A percentile compares a stretch with the other conserved stretches of the same genome.
phyloP scores from a whole-genome alignment of 2,888 invertebrate genomes.

The Pharmacophagus antenor region DNA sequence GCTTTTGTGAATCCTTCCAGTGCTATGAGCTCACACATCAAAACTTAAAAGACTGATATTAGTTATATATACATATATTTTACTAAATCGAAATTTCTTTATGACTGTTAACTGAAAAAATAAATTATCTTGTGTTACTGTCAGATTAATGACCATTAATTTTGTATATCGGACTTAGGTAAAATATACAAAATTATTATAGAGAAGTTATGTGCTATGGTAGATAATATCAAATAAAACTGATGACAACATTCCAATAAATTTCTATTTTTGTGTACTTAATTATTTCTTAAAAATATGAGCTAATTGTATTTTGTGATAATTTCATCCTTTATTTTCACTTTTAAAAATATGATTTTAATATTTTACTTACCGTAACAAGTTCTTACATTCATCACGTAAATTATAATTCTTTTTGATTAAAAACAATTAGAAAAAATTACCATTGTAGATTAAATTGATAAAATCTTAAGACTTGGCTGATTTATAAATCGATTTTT shows the following conservation, averaged over 20 bases:
- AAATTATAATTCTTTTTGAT: no score
- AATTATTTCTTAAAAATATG: neutral
- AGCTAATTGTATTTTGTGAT: neutral
- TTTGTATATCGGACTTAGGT: no score
- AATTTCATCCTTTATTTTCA: neutral
- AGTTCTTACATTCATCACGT: neutral
- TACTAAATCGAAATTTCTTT: conserved; percentile 33
- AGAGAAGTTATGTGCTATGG: neutral
- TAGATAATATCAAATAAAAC: conserved; percentile 8
- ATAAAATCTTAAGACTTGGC: neutral
- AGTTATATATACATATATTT: conserved; percentile 34
- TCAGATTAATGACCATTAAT: conserved; percentile 8
- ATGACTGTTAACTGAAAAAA: neutral
- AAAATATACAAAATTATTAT: no score
- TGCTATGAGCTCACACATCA: conserved; percentile 68
- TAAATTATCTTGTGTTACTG: conserved; percentile 1
- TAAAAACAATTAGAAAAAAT: no score
- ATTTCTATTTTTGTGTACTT: neutral
- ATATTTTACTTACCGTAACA: neutral
- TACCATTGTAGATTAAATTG: neutral
- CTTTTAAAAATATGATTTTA: neutral
- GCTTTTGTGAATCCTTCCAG: conserved; percentile 75
- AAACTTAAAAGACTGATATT: conserved; percentile 65
- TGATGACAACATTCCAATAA: conserved; percentile 21
- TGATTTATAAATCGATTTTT: no score